Percentiles rank a stretch among this genome's conserved stretches.
These are phyloP conservation scores for Geophilus truncorum DNA, from an alignment of 2,888 invertebrate species.

Conservation along the genomic window DNA sequence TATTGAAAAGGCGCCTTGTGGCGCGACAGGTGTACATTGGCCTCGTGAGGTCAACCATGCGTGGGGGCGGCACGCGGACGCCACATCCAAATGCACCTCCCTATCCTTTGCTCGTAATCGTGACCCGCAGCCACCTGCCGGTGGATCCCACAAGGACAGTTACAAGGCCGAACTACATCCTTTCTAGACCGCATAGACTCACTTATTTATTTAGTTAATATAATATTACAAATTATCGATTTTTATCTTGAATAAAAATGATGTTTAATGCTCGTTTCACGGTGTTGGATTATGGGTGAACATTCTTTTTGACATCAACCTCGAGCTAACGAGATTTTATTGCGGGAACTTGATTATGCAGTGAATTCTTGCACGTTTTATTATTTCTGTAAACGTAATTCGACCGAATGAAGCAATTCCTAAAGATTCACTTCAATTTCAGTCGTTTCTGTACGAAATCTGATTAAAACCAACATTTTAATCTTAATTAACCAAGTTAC, in stretches of 20 bases:
- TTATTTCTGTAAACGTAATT: not conserved
- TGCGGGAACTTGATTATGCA: not conserved
- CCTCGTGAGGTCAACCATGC: conserved; percentile 10
- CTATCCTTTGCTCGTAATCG: not conserved
- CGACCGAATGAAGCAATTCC: not conserved
- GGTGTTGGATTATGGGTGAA: not conserved
- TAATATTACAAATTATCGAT: too few relatives aligned
- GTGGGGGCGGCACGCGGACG: conserved; percentile 6
- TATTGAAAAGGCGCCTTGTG: not conserved
- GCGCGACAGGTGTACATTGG: conserved; percentile 16
- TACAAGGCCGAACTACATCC: not conserved
- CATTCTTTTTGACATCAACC: not conserved
- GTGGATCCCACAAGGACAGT: not conserved
- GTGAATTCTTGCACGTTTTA: not conserved
- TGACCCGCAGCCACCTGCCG: not conserved
- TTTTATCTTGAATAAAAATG: too few relatives aligned
- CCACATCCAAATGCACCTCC: not conserved
- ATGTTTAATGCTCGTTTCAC: too few relatives aligned
- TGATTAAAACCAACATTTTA: too few relatives aligned
- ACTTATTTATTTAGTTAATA: too few relatives aligned
- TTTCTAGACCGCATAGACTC: not conserved
- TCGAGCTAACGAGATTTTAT: not conserved
- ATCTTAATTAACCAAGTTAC: too few relatives aligned
- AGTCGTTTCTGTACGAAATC: too few relatives aligned
- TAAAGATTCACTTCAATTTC: too few relatives aligned